These are phyloP conservation scores for Noctua janthe DNA, from an alignment of 2,888 invertebrate species.

Conservation along the genomic window DNA sequence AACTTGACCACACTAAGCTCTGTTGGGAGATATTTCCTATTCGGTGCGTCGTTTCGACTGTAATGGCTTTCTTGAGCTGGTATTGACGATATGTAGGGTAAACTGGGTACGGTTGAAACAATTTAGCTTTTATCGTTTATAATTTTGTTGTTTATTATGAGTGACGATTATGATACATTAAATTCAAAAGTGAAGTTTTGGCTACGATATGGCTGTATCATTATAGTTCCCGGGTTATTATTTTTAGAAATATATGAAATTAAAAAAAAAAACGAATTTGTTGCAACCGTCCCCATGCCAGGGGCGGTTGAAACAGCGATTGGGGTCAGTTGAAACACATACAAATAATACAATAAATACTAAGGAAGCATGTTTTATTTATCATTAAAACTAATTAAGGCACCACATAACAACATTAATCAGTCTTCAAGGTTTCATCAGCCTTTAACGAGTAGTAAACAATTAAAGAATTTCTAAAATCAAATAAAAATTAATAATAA, in stretches of 20 bases:
- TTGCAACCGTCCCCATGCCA: not conserved
- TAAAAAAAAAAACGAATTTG: not conserved
- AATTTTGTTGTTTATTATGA: no score
- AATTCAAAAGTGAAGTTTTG: not conserved
- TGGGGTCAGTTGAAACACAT: no score
- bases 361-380: not conserved
- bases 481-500: no score
- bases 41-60: no score
- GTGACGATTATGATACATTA: not conserved
- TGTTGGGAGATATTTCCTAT: no score
- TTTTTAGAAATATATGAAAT: conserved; percentile 2
- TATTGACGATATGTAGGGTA: no score
- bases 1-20: no score
- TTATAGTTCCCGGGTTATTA: not conserved
- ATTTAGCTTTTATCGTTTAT: no score
- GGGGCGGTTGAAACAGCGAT: not conserved
- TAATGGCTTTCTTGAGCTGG: no score
- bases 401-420: not conserved
- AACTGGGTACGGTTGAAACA: no score
- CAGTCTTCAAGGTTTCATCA: not conserved
- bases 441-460: not conserved
- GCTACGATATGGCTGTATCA: conserved; percentile 6
- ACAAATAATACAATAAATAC: not conserved
- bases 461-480: no score
- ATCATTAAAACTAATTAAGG: no score